Percentiles rank a stretch among this genome's conserved stretches.
Evolutionary conservation across 2,888 invertebrate genomes (phyloP).

Genomic region (Calameuta pallipes): DNA sequence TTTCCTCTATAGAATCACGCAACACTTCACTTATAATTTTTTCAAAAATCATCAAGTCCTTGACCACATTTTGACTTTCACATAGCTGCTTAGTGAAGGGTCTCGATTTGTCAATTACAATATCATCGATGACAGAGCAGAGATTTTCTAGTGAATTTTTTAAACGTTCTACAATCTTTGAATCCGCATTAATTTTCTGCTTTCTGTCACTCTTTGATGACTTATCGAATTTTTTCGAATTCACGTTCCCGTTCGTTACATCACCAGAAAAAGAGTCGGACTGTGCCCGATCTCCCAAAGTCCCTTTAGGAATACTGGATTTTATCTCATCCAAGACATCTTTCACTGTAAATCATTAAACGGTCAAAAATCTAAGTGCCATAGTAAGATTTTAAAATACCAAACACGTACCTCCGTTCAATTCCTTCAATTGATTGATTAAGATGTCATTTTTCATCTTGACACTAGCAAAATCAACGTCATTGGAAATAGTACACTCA

Average conservation of each 20-base stretch:
- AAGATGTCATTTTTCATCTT: slow-evolving; percentile 17
- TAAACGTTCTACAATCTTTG: slow-evolving; percentile 16
- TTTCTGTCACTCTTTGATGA: neutral
- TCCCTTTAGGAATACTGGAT: slow-evolving; percentile 19
- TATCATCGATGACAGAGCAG: slow-evolving; percentile 21
- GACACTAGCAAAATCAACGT: slow-evolving; percentile 17
- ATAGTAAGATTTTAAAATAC: neutral
- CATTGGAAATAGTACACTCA: slow-evolving; percentile 18
- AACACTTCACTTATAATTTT: no score
- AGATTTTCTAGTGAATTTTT: slow-evolving; percentile 25
- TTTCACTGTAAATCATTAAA: slow-evolving; percentile 8
- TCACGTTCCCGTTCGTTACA: no score
- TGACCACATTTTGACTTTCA: no score
- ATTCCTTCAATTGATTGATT: slow-evolving; percentile 16
- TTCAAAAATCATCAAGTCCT: no score
- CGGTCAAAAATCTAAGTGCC: slow-evolving; percentile 1
- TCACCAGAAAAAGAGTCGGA: no score
- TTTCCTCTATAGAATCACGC: no score
- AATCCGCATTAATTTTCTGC: slow-evolving; percentile 10
- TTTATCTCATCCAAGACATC: slow-evolving; percentile 24
- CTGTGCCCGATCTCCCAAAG: no score
- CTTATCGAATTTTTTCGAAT: neutral
- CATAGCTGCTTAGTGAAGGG: no score
- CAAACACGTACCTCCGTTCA: slow-evolving; percentile 9
- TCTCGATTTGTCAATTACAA: no score